phyloP scores from a whole-genome alignment of 2,888 invertebrate species.

The Athrips mouffetella region DNA sequence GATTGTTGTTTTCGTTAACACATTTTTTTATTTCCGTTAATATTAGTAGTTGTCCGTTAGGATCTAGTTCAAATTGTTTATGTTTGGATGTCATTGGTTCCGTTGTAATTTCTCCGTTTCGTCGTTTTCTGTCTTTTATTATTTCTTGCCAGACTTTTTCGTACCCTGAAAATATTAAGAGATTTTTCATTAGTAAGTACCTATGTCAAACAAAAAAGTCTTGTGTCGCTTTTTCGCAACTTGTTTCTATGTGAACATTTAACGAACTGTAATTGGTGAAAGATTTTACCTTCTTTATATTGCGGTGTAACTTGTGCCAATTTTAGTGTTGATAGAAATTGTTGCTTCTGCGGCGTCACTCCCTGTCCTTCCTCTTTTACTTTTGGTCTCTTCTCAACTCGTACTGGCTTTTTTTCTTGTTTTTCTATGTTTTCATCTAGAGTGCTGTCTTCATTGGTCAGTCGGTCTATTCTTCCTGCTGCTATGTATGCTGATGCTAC shows the following conservation, averaged over 20 bases:
- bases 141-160: constrained; percentile 82
- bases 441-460: constrained; percentile 40
- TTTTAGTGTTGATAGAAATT: constrained; percentile 75
- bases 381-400: no score
- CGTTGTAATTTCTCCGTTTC: constrained; percentile 61
- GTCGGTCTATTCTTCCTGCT: constrained; percentile 50
- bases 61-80: constrained; percentile 42
- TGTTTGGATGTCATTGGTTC: no score
- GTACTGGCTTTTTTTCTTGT: background rate
- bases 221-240: no score
- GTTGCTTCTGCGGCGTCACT: constrained; percentile 64
- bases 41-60: constrained; percentile 56
- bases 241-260: no score
- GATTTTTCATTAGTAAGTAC: background rate
- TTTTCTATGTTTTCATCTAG: constrained; percentile 36
- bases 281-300: constrained; percentile 77
- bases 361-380: constrained; percentile 30
- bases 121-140: constrained; percentile 79
- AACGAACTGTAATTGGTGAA: no score
- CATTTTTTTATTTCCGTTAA: constrained; percentile 65
- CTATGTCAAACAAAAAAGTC: background rate
- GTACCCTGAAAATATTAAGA: constrained; percentile 64
- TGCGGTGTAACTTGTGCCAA: constrained; percentile 74
- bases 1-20: constrained; percentile 67
- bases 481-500: constrained; percentile 72